Base-by-base conservation (phyloP, 2,888 invertebrate genomes). In the Unio delphinus region DNA sequence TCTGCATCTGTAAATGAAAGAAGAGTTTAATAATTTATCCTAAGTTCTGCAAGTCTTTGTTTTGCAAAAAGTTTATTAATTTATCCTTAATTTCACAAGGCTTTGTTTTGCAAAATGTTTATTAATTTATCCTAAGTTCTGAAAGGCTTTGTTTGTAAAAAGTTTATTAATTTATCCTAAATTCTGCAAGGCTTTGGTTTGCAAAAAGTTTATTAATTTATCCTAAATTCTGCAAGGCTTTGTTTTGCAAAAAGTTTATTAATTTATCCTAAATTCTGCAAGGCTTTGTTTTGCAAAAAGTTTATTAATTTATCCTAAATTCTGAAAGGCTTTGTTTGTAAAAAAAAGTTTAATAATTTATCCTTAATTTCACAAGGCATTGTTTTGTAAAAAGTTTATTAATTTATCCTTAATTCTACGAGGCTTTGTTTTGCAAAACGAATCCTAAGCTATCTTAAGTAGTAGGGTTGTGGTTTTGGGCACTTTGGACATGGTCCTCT, bases 1-100 rank as follows among this genome's bases (percentile, higher is more conserved):
- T 79, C 62, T 80, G 75, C 67, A 88, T 73, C 88, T 88, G 76
- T 60, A 69, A 69, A 55, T 64, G 71, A 76, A 71, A 74, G 64
- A 26, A 61, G 64, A 68, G 60, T 8, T 59, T n/a, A 59, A 59
- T 18, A 26, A 23, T 62, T 55, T 45, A 55, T 60, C 11, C 23
- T n/a, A 60, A 26, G 17, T 17, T n/a, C 28, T 4, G 26, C 8
- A 62, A 62, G 28, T 15, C 17, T 59, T n/a, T n/a, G 23, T 23
- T 23, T 23, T 23, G 0, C 23, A 23, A 23, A 23, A 23, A 23
- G 23, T 8, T 59, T n/a, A 59, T 56, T 18, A 26, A 23, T 62
- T 55, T 45, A 55, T 60, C 11, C 23, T n/a, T 55, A 26, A 23
- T 17, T n/a, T 17, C 0, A 15, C 8, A 62, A 62, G 28, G 26